These are phyloP conservation scores for Philopedon plagiatum DNA, from an alignment of 2,888 invertebrate genomes.

Conservation along the genomic window DNA sequence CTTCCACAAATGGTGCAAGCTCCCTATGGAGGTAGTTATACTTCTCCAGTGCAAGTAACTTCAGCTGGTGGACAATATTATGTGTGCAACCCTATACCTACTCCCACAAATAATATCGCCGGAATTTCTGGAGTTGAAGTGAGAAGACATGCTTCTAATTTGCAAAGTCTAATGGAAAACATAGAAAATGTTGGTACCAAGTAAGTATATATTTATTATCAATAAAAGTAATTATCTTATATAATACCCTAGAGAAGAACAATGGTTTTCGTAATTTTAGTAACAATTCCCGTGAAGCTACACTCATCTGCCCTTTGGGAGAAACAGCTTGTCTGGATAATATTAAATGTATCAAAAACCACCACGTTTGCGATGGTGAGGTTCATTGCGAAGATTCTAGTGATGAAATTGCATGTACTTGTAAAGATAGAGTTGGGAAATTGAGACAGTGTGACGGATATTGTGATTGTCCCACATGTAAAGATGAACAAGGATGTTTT, in stretches of 20 bases:
- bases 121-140: constrained; percentile 64
- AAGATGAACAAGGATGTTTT: constrained; percentile 85
- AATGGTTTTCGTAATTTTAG: too few species aligned
- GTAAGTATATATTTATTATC: constrained; percentile 16
- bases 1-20: constrained; percentile 21
- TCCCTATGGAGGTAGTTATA: constrained; percentile 16
- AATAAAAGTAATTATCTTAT: neutral
- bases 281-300: constrained; percentile 55
- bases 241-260: too few species aligned
- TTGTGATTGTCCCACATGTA: constrained; percentile 85
- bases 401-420: constrained; percentile 83
- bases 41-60: constrained; percentile 55
- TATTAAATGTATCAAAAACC: constrained; percentile 71
- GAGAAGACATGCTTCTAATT: constrained; percentile 55
- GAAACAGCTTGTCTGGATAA: constrained; percentile 64
- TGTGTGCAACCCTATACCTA: constrained; percentile 64
- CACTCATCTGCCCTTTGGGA: constrained; percentile 60
- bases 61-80: constrained; percentile 64
- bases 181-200: neutral
- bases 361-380: constrained; percentile 79
- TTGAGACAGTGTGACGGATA: constrained; percentile 85
- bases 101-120: constrained; percentile 56
- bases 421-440: constrained; percentile 77
- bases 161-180: constrained; percentile 57
- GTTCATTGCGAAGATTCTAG: constrained; percentile 84